Conservation (phyloP, 2,888 invertebrate species). For the Cataglyphis cursor region DNA sequence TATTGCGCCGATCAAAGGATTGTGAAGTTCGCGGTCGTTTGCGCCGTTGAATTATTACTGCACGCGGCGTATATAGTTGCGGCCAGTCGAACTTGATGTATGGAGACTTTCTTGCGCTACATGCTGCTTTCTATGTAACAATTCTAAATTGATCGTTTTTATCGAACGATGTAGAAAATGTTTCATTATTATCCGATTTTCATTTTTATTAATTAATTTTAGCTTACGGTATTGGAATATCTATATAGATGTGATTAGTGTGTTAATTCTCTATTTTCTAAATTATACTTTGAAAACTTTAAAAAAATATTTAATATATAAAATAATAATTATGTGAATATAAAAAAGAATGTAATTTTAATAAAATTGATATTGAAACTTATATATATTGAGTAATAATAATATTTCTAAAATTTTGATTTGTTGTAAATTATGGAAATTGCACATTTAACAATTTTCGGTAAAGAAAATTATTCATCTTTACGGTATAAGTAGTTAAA, state of each 20-base stretch:
- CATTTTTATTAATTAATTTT: not conserved
- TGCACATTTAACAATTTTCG: not conserved
- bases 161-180: constrained; percentile 6
- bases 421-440: not conserved
- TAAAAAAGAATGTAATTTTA: not conserved
- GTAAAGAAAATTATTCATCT: constrained; percentile 17
- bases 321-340: not conserved
- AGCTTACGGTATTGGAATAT: not conserved
- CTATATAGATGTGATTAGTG: not conserved
- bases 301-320: not conserved
- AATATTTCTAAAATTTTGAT: not conserved
- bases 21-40: constrained; percentile 44
- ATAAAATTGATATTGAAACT: not conserved
- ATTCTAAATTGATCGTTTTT: constrained; percentile 18
- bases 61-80: constrained; percentile 1
- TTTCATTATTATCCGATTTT: not conserved
- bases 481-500: not conserved
- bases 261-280: not conserved
- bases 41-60: constrained; percentile 43
- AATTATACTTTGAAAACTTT: not conserved
- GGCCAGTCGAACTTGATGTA: constrained; percentile 40
- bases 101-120: constrained; percentile 35
- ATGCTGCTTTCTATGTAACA: constrained; percentile 9
- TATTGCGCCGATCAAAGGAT: constrained; percentile 53
- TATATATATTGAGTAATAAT: not conserved